Percentiles rank a stretch among this genome's conserved stretches.
phyloP scores from a whole-genome alignment of 2,113 vertebrate species.

The Meles meles region DNA sequence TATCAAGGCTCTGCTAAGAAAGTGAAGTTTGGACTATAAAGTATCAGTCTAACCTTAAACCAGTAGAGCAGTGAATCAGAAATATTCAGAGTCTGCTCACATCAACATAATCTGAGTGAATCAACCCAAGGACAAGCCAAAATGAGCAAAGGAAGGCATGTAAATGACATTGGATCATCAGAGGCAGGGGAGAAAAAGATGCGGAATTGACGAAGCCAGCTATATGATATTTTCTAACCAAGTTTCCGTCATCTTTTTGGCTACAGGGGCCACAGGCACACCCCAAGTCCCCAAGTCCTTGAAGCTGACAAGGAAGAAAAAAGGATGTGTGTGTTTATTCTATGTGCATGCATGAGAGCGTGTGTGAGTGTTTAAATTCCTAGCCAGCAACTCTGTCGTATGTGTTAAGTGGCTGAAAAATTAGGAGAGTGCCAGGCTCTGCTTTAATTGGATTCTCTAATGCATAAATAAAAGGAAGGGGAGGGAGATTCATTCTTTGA shows the following conservation, averaged over 20 bases:
- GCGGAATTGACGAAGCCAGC: not conserved
- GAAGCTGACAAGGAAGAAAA: not conserved
- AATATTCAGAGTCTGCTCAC: not conserved
- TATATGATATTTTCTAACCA: not conserved
- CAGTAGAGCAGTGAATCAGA: not conserved
- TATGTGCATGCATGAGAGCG: not conserved
- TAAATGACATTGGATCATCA: not conserved
- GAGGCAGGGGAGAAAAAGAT: not conserved
- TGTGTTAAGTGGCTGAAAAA: conserved; percentile 51
- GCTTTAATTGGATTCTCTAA: conserved; percentile 63
- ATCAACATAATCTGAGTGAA: conserved; percentile 38
- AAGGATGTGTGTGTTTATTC: not conserved
- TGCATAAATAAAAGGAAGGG: not conserved
- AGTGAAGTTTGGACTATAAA: not conserved
- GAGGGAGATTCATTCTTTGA: conserved; percentile 42
- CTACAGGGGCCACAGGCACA: not conserved
- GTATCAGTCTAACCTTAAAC: not conserved
- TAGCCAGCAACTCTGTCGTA: not conserved
- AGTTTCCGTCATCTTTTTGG: not conserved
- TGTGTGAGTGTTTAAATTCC: not conserved
- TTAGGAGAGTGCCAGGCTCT: not conserved
- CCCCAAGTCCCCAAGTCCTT: not conserved
- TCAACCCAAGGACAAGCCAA: not conserved
- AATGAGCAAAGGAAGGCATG: not conserved
- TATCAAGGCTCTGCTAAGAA: not conserved